Base-by-base conservation (phyloP, 2,888 invertebrate species). In the Drosophila kuntzei region DNA sequence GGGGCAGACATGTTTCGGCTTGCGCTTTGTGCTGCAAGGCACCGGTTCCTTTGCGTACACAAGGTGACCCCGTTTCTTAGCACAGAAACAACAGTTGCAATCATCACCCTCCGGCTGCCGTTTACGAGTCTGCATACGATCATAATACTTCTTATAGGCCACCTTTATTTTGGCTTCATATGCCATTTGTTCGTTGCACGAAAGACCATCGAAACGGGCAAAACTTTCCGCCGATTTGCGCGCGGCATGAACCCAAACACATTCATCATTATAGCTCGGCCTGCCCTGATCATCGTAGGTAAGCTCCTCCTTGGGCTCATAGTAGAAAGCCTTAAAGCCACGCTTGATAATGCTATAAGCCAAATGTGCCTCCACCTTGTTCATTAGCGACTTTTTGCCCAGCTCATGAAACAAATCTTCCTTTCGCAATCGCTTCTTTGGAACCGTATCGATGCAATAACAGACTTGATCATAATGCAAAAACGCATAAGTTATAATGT, bases 271-370 rank as follows among this genome's bases (percentile, higher is more conserved):
- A 27, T 88, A 89, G 12, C 76, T 75, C 3, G 82, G 79, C 1
- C 77, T 50, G 22, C 81, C 83, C 62, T 75, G 78, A 0, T 87
- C 81, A 2, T 83, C 83, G 27, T 79, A 79, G 29, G 79, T 80
- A 16, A 70, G 29, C 7, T 86, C 85, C n/a, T 80, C 67, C 14
- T 79, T 81, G 8, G 90, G 81, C 36, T 84, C 80, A 29, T 90
- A 92, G 74, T 91, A 91, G 63, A 88, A 91, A 1, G 91, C 91
- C 59, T 91, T 91, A 54, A 91, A 91, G 46, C 87, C 91, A 2
- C 90, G 85, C 71, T 92, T 91, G 1, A 91, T 89, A 9, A 91
- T 90, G 8, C 78, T 82, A 22, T 92, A 92, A 20, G 91, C 90
- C 51, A 91, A 63, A 62, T 92, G 91, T 0, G 91, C 91, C 47